These are phyloP conservation scores for Gadus chalcogrammus DNA, from an alignment of 2,113 vertebrate genomes.

Conservation along the genomic window DNA sequence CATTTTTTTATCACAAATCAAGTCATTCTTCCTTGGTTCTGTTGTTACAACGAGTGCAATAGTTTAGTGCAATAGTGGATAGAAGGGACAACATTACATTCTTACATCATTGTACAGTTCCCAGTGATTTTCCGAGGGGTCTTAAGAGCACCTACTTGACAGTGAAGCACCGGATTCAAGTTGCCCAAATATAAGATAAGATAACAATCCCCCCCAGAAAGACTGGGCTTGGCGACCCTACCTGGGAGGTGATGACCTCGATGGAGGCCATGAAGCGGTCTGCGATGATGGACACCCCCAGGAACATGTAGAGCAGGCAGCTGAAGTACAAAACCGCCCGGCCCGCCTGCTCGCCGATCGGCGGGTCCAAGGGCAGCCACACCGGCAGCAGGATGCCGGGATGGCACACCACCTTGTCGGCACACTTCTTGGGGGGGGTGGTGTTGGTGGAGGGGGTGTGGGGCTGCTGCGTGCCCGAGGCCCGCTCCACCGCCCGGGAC, in stretches of 20 bases:
- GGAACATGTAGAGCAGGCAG: slow-evolving; percentile 90
- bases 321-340: slow-evolving; percentile 88
- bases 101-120: no score
- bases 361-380: slow-evolving; percentile 84
- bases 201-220: no score
- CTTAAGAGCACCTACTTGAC: no score
- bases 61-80: no score
- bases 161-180: no score
- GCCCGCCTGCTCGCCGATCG: slow-evolving; percentile 78
- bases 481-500: slow-evolving; percentile 41
- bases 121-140: no score
- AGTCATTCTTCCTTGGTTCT: no score
- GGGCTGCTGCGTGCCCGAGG: slow-evolving; percentile 34
- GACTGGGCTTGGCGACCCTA: slow-evolving; percentile 37
- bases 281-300: slow-evolving; percentile 93
- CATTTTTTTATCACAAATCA: no score
- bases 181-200: no score
- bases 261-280: slow-evolving; percentile 98
- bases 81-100: no score
- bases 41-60: no score
- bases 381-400: slow-evolving; percentile 86
- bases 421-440: slow-evolving; percentile 57
- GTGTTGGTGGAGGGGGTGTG: slow-evolving; percentile 38
- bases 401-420: slow-evolving; percentile 68
- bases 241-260: slow-evolving; percentile 96